Base-by-base conservation (phyloP, 2,797 vertebrate species). In the Phataginus tricuspis region DNA sequence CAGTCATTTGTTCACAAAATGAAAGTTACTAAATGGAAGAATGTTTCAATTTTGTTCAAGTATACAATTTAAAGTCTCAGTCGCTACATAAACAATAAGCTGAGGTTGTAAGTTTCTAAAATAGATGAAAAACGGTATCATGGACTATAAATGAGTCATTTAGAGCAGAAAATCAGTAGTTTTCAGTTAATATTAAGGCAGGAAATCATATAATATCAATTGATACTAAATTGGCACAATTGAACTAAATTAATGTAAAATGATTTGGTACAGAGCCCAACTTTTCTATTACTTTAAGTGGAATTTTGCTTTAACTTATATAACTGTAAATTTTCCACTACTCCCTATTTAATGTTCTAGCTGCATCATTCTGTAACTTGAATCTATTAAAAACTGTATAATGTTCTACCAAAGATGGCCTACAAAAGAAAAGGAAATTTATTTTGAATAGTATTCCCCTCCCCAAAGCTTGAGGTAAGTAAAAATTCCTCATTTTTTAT, bases 171-270 rank as follows among this genome's bases (percentile, higher is more conserved):
- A 98, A 95, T 11, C 94, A 85, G 94, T 97, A 87, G 92, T 97
- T 98, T 98, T 96, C 93, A 97, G 94, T 97, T 98, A 97, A 57
- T 39, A 53, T 69, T 97, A 96, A 98, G 82, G 96, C 94, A 95
- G 97, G 57, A 96, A 98, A 97, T 96, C 90, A 94, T 96, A 96
- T 96, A 97, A 72, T 96, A 92, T 95, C 96, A 97, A 72, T 57
- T 97, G 96, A 96, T 97, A 97, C 63, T 95, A 96, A 98, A 97
- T 90, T 12, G 2, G 66, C 96, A 97, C 91, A 96, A 97, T n/a
- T 96, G 83, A 97, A 97, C 57, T 97, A 90, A 93, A 97, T 97
- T 97, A 97, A 93, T 95, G 85, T 86, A 98, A 96, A 98, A 97
- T 96, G 91, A 97, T 97, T 97, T 98, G 97, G 96, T 96, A 90